phyloP scores from a whole-genome alignment of 2,888 invertebrate genomes.

The Monochamus alternatus region DNA sequence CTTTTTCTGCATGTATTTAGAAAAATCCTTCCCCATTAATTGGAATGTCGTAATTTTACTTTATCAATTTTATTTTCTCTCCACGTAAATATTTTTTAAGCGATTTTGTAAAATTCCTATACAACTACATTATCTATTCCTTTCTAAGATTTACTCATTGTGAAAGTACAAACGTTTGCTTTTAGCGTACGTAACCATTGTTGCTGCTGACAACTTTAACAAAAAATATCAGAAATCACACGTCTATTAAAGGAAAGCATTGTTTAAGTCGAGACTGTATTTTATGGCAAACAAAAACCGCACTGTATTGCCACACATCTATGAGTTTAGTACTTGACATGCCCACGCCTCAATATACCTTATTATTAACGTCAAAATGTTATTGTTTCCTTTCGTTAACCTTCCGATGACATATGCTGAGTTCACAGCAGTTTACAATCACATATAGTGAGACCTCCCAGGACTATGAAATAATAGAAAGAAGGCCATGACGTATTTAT shows the following conservation, averaged over 20 bases:
- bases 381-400: constrained; percentile 26
- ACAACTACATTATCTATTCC: too few species aligned
- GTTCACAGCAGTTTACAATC: constrained; percentile 3
- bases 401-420: constrained; percentile 5
- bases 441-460: background rate
- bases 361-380: constrained; percentile 20
- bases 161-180: background rate
- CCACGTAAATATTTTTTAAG: too few species aligned
- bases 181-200: background rate
- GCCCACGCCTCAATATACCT: constrained; percentile 18
- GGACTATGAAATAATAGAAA: too few species aligned
- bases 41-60: too few species aligned
- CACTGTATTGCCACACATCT: constrained; percentile 17
- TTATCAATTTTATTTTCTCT: too few species aligned
- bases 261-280: background rate
- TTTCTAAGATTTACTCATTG: too few species aligned
- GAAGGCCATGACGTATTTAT: too few species aligned
- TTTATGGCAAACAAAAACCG: constrained; percentile 11
- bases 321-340: constrained; percentile 23
- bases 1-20: too few species aligned
- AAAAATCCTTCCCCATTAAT: too few species aligned
- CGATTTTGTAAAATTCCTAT: too few species aligned
- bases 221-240: background rate
- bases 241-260: background rate
- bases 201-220: background rate